phyloP scores from a whole-genome alignment of 2,797 vertebrate genomes.

The Anisognathus igniventris region DNA sequence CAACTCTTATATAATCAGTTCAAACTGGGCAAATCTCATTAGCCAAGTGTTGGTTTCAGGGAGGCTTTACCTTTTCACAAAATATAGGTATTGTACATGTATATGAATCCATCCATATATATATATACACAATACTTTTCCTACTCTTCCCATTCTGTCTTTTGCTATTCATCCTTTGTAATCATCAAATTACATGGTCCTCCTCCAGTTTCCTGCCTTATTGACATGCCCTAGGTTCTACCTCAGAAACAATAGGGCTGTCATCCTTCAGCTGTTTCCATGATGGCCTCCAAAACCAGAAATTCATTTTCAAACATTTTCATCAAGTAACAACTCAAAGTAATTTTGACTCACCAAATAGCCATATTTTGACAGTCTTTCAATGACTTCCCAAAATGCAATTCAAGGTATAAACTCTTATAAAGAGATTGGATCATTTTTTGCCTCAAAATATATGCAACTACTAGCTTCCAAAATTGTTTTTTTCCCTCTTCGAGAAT shows the following conservation, averaged over 20 bases:
- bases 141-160: background rate
- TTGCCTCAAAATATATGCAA: background rate
- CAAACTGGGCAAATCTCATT: background rate
- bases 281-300: background rate
- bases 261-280: background rate
- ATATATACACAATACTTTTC: background rate
- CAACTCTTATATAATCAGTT: background rate
- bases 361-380: background rate
- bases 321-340: background rate
- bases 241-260: background rate
- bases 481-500: background rate
- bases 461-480: fast-evolving
- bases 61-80: background rate
- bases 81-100: background rate
- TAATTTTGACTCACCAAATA: background rate
- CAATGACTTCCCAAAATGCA: background rate
- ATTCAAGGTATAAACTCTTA: background rate
- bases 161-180: background rate
- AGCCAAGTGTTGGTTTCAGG: background rate
- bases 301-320: background rate
- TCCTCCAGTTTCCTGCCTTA: background rate
- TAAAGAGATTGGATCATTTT: background rate
- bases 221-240: background rate
- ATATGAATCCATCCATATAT: background rate
- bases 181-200: background rate